phyloP scores from a whole-genome alignment of 2,888 invertebrate species.

The Microctonus brassicae region DNA sequence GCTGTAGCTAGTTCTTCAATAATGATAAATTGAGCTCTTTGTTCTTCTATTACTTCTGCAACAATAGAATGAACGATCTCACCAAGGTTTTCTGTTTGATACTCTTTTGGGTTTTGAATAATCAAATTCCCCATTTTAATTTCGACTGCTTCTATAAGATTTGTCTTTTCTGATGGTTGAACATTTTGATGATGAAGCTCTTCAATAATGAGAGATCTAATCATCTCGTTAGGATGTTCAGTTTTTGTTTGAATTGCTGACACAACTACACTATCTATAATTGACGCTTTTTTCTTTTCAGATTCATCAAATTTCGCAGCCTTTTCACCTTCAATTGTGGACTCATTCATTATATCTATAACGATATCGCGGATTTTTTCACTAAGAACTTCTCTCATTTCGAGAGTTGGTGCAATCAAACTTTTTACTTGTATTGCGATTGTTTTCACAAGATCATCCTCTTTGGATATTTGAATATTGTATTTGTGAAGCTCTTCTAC shows the following conservation, averaged over 20 bases:
- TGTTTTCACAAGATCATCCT: slow-evolving; percentile 23
- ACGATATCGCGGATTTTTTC: slow-evolving; percentile 12
- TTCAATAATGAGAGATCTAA: too few relatives aligned
- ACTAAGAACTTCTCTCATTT: slow-evolving; percentile 6
- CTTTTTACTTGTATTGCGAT: slow-evolving; percentile 5
- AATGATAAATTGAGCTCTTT: background rate
- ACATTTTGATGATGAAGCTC: too few relatives aligned
- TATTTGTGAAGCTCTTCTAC: slow-evolving; percentile 11
- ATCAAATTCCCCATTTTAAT: too few relatives aligned
- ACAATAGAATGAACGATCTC: background rate
- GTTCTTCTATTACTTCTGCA: background rate
- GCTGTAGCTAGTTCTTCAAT: too few relatives aligned
- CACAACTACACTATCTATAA: too few relatives aligned
- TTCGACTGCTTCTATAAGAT: too few relatives aligned
- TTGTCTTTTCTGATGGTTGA: too few relatives aligned
- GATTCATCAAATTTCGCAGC: background rate
- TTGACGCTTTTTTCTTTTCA: too few relatives aligned
- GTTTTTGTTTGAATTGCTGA: too few relatives aligned
- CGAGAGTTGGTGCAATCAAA: background rate
- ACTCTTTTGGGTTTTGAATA: too few relatives aligned
- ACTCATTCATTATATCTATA: background rate
- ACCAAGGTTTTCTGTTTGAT: too few relatives aligned
- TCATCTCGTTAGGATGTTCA: too few relatives aligned
- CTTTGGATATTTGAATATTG: slow-evolving; percentile 22
- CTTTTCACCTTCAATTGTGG: background rate